Percentiles rank a stretch among this genome's conserved stretches.
Conservation (phyloP, 2,113 vertebrate genomes). For the Salminus brasiliensis region DNA sequence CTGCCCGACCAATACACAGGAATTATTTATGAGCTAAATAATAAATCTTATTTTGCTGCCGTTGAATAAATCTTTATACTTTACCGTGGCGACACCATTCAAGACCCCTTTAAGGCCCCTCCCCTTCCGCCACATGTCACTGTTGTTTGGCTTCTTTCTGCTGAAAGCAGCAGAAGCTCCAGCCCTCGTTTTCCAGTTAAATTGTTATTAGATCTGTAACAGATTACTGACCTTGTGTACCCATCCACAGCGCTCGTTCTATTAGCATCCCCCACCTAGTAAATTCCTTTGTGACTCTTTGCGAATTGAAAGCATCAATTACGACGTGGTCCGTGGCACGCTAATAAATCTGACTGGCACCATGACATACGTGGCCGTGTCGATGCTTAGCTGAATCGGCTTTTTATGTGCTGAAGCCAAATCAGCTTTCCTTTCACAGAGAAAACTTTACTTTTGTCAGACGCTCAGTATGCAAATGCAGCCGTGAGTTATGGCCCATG, state of each 20-base stretch:
- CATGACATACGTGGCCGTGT: slow-evolving; percentile 13
- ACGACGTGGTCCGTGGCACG: slow-evolving; percentile 47
- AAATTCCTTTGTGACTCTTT: slow-evolving; percentile 71
- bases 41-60: slow-evolving; percentile 73
- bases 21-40: slow-evolving; percentile 81
- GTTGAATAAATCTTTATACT: slow-evolving; percentile 74
- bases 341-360: slow-evolving; percentile 62
- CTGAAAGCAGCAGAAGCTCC: slow-evolving; percentile 71
- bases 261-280: slow-evolving; percentile 65
- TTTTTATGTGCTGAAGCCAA: slow-evolving; percentile 30
- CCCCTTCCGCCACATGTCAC: background rate
- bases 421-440: slow-evolving; percentile 44
- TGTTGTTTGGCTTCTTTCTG: slow-evolving; percentile 59
- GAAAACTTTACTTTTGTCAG: slow-evolving; percentile 36
- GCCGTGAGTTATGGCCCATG: slow-evolving; percentile 62
- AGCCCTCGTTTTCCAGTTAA: slow-evolving; percentile 69
- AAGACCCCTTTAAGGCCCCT: background rate
- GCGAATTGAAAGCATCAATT: slow-evolving; percentile 72
- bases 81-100: slow-evolving; percentile 65
- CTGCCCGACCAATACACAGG: slow-evolving; percentile 58
- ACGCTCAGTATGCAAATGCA: slow-evolving; percentile 58
- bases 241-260: slow-evolving; percentile 58
- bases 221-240: slow-evolving; percentile 65
- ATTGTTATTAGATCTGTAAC: slow-evolving; percentile 71
- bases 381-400: slow-evolving; percentile 33